phyloP scores from a whole-genome alignment of 2,113 vertebrate species.

The Merops nubicus region DNA sequence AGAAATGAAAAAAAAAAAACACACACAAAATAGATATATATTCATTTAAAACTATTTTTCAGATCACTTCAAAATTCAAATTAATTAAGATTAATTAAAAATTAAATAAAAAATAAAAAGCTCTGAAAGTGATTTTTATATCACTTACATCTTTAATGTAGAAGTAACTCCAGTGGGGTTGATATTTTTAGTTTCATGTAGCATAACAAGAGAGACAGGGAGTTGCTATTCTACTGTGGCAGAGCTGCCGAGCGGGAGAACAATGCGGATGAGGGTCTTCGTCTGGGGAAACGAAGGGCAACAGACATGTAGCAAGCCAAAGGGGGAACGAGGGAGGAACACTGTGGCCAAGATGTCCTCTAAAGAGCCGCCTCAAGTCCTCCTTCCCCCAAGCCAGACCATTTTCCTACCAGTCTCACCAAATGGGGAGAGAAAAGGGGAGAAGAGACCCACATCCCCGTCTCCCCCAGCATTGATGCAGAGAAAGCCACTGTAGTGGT shows the following conservation, averaged over 20 bases:
- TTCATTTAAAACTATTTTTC: slow-evolving; percentile 10
- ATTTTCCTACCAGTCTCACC: neutral
- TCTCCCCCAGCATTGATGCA: rapidly evolving
- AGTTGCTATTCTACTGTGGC: neutral
- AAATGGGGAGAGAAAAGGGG: neutral
- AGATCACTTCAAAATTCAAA: slow-evolving; percentile 38
- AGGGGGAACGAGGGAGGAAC: neutral
- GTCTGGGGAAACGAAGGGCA: neutral
- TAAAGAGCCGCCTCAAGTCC: neutral
- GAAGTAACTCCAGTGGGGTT: slow-evolving; percentile 48
- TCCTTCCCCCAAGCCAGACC: neutral
- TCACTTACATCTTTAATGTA: slow-evolving; percentile 62
- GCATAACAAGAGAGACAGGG: neutral
- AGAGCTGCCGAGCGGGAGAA: neutral
- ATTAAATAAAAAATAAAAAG: slow-evolving; percentile 54
- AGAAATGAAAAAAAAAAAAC: neutral
- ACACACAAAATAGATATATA: neutral
- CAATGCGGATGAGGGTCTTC: rapidly evolving
- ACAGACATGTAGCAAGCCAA: rapidly evolving
- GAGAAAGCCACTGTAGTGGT: neutral
- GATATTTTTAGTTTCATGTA: slow-evolving; percentile 51
- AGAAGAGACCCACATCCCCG: neutral
- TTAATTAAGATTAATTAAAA: slow-evolving; percentile 64
- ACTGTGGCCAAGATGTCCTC: neutral
- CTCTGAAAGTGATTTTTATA: slow-evolving; percentile 25